Evolutionary conservation across 92 coral and sea anemone genomes (phyloP), one percentile per base, ranked within the genome.

Genomic region (Isaurus tuberculatus): DNA sequence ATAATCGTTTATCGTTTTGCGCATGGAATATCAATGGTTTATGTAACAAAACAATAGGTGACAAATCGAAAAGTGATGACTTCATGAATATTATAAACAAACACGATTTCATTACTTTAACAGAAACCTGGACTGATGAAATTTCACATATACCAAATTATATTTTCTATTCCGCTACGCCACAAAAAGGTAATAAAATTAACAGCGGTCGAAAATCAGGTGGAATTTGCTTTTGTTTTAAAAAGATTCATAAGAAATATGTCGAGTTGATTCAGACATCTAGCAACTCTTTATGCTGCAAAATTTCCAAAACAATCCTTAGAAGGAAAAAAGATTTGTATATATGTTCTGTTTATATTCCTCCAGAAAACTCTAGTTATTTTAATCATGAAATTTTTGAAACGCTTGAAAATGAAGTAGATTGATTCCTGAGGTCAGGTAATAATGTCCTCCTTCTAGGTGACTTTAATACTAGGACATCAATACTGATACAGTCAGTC

Each of bases 41-140:
- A 75, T 11, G 7, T 48, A 44, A 25, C 81, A 75, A 75, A 75
- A 8, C 30, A 29, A 75, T 46, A 19, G 81, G 81, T 33, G 81
- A 75, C 25, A 75, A 75, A 75, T 44, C 81, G 8, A 75, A 75
- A 46, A 44, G 65, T 20, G 22, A 20, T 4, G 81, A 75, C 51
- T 75, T 75, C 23, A 16, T 75, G 51, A 46, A 75, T 37, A 33
- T 20, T 46, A 49, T 75, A 6, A 43, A 30, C 36, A 75, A 75
- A 44, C 81, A 75, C 23, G 65, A 75, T 75, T 75, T 75, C 49
- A 48, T 75, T n/a, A n/a, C 51, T 34, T 34, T 75, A 29, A 43
- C 81, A 20, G 65, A 75, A 48, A 75, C 81, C 8, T 75, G 81
- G 81, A 43, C 81, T 44, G 26, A 61, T 10, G 9, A 31, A 7